Base-by-base conservation (phyloP, 2,888 invertebrate genomes). In the Agrochola circellaris region DNA sequence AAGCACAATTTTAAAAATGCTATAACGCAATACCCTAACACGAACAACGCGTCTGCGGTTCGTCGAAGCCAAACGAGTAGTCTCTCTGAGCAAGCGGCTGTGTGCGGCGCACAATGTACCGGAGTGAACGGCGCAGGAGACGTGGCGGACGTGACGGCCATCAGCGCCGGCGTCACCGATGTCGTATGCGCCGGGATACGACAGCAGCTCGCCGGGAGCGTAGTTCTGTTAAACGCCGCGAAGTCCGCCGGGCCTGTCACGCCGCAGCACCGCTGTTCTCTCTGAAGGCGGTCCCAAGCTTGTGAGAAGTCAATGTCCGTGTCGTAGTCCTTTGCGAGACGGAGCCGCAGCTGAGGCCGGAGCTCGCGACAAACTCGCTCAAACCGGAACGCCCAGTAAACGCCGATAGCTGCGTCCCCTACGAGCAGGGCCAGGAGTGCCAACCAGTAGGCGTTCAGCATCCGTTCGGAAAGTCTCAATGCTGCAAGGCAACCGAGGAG, bases 1-100 rank as follows among this genome's bases (percentile, higher is more conserved):
- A 99, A 99, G 97, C 98, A 98, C 95, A 98, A 97, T 96, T 99
- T 99, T 89, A 98, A 97, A 96, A 99, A 99, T 90, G 98, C 98
- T 90, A 99, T 98, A 84, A 99, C 98, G 96, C 99, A 99, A 94
- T 98, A 98, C 78, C 98, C 98, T 89, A 98, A 95, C 79, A 98
- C 98, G 92, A 98, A 98, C 77, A 99, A 97, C 80, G 98, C 97
- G 93, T 98, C 98, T 71, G 98, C 98, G 65, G 98, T 98, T 92
- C 98, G 97, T 87, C 98, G 97, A 70, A 98, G 96, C 98, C 98
- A 99, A 86, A 97, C 96, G 77, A 98, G 96, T 81, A 99, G 96
- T 82, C 97, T 97, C 87, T 98, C 98, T 85, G 98, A 98, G 95
- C 98, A 99, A 84, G 98, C 98, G 72, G 96, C 94, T 8, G 95